Evolutionary conservation across 2,888 invertebrate species (phyloP).

Genomic region (Deilephila porcellus): DNA sequence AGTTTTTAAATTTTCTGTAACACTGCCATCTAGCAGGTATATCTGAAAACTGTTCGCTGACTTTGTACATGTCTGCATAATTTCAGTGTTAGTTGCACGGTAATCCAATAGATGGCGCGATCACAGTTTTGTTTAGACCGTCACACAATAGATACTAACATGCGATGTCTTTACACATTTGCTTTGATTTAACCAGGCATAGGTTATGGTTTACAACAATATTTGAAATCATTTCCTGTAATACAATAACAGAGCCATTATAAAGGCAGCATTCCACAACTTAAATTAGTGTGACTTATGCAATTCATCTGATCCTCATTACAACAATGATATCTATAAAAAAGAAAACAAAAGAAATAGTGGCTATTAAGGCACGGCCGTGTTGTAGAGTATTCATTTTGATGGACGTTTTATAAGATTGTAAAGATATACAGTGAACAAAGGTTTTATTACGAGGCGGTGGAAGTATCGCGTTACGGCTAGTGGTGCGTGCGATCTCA

Average conservation of each 20-base stretch:
- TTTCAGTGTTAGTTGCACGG: background rate
- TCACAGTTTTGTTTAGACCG: too few species aligned
- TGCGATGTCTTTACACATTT: too few species aligned
- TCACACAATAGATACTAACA: too few species aligned
- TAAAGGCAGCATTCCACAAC: too few species aligned
- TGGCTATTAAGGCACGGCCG: background rate
- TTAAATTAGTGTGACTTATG: too few species aligned
- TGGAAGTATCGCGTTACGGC: constrained; percentile 14
- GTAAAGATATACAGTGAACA: constrained; percentile 18
- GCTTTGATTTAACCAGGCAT: too few species aligned
- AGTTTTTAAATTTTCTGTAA: background rate
- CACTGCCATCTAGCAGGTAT: background rate
- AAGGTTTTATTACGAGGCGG: constrained; percentile 15
- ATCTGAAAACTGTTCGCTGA: background rate
- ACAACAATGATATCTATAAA: background rate
- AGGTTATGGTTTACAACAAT: too few species aligned
- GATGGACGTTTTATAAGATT: constrained; percentile 14
- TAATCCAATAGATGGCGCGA: background rate
- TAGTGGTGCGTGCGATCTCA: constrained; percentile 19
- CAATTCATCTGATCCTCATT: background rate
- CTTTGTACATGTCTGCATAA: background rate
- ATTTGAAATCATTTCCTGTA: too few species aligned
- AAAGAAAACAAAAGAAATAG: background rate
- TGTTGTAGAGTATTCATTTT: constrained; percentile 6
- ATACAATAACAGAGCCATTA: too few species aligned